These are phyloP conservation scores for Phataginus tricuspis DNA, from an alignment of 2,797 vertebrate genomes.

Conservation along the genomic window DNA sequence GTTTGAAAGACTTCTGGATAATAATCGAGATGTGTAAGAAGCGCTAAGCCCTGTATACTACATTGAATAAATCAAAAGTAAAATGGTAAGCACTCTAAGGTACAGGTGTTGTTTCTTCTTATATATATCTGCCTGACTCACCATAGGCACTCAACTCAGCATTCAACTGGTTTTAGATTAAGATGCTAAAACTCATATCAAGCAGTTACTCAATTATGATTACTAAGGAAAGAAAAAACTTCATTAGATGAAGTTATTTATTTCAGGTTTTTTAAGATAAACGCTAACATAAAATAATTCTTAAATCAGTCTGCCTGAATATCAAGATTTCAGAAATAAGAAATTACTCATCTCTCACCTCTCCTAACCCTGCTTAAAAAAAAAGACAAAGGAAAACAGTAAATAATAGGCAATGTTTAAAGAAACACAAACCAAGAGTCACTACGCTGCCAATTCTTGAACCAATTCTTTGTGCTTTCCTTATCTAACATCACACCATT, in stretches of 20 bases:
- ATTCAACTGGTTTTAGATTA: conserved; percentile 25
- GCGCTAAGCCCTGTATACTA: background rate
- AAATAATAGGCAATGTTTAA: background rate
- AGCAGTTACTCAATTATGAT: background rate
- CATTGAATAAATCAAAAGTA: conserved; percentile 21
- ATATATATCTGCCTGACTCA: background rate
- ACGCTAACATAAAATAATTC: conserved; percentile 26
- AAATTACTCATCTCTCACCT: background rate
- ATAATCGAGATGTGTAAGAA: background rate
- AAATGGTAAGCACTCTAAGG: background rate
- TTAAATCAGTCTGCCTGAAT: background rate
- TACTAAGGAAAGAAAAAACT: background rate
- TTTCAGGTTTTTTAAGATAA: conserved; percentile 11
- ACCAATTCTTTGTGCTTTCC: background rate
- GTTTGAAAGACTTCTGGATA: background rate
- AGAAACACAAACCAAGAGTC: background rate
- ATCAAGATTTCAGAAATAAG: conserved; percentile 39
- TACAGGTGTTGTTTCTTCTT: background rate
- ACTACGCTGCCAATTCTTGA: background rate
- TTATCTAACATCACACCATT: background rate
- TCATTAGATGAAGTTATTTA: background rate
- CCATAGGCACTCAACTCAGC: background rate
- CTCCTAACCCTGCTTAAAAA: background rate
- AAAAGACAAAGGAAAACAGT: background rate
- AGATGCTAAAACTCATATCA: background rate